These are phyloP conservation scores for Bradypodion ventrale DNA, from an alignment of 2,797 vertebrate genomes.

Conservation along the genomic window DNA sequence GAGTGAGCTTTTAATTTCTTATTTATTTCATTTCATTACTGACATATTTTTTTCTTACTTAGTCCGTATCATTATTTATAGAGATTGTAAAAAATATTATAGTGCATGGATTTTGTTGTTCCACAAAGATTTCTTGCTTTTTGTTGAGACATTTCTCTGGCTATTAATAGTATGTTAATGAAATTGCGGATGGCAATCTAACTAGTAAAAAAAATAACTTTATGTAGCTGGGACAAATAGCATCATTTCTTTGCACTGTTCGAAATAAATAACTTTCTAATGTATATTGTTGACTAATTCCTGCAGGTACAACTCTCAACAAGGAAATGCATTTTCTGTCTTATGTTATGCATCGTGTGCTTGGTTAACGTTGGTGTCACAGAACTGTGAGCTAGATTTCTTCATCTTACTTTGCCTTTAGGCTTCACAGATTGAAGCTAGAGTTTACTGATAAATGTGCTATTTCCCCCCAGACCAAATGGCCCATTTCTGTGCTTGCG, in stretches of 20 bases:
- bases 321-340: slow-evolving; percentile 39
- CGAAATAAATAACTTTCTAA: slow-evolving; percentile 41
- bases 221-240: not conserved
- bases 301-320: not conserved
- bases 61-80: not conserved
- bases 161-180: slow-evolving; percentile 15
- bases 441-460: slow-evolving; percentile 32
- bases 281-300: slow-evolving; percentile 6
- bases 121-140: slow-evolving; percentile 25
- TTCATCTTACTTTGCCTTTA: not conserved
- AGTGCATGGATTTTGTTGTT: slow-evolving; percentile 18
- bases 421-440: slow-evolving; percentile 26
- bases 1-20: slow-evolving; percentile 42
- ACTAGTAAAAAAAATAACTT: slow-evolving; percentile 5
- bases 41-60: not conserved
- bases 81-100: not conserved
- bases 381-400: slow-evolving; percentile 6
- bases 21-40: slow-evolving; percentile 29
- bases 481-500: slow-evolving; percentile 19
- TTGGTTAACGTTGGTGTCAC: slow-evolving; percentile 42
- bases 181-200: not conserved
- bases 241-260: slow-evolving; percentile 25
- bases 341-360: slow-evolving; percentile 28
- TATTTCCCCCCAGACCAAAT: slow-evolving; percentile 30
- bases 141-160: not conserved